Evolutionary conservation across 2,888 invertebrate species (phyloP), one percentile per base, ranked within the genome.

Genomic region (Drepanosiphum platanoidis): DNA sequence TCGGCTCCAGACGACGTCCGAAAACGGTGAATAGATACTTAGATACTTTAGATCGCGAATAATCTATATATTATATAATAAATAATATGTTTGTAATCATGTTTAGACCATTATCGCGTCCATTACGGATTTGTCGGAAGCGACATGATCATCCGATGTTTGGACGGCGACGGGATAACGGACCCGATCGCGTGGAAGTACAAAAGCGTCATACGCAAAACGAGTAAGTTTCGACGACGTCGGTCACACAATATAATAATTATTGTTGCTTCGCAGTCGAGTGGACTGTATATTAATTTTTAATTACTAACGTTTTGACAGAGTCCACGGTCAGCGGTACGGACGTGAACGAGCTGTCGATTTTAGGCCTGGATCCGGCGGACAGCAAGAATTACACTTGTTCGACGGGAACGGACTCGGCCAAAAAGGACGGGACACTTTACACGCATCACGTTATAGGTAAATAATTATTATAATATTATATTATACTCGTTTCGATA

Each of bases 381-480:
- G 70, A 70, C 22, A 71, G 30, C 7, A 71, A 58, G 27, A 80
- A 80, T 27, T 80, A 80, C 36, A 70, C 80, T 22, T 71, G 80
- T 36, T 58, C 22, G 52, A 9, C 13, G 3, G 8, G 13, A 42
- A 3, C 13, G 11, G 42, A 9, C 8, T 1, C 42, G 7, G 18
- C 8, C 3, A 34, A 2, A 8, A 58, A 61, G 8, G 8, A 0
- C 34, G 22, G 4, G 46, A 13, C 18, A 11, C 13, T 70, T 0
- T 70, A 80, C 52, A 58, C 13, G 18, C 80, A 80, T 80, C 30
- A 80, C 36, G 52, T 80, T 18, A 22, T 71, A 58, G 80, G 80
- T 80, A 70, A 22, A 52, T 52, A 52, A 52, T 52, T 52, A 52
- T 52, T 15, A 52, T 52, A 52, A 15, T 52, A 52, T 13, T 13